Conservation (phyloP, 2,797 vertebrate species). For the Florisuga fusca region DNA sequence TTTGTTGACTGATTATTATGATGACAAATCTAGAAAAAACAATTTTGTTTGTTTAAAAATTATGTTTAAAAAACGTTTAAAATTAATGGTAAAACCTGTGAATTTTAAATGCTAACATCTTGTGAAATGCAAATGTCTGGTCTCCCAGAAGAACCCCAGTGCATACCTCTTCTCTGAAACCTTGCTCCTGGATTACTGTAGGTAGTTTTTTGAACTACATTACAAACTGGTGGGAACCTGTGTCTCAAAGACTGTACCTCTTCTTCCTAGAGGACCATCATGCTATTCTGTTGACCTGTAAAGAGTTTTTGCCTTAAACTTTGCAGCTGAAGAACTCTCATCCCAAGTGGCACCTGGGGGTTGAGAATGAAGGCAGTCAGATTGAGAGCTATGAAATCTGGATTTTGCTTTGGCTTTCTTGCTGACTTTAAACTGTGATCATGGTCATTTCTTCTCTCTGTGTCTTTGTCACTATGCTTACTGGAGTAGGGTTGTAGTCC, state of each 20-base stretch:
- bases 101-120: not conserved
- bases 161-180: not conserved
- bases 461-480: not conserved
- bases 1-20: not conserved
- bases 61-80: not conserved
- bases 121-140: not conserved
- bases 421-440: not conserved
- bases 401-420: not conserved
- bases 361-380: not conserved
- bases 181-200: not conserved
- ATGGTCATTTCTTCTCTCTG: not conserved
- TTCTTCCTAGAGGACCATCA: not conserved
- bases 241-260: not conserved
- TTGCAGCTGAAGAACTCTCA: not conserved
- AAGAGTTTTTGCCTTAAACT: not conserved
- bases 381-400: accelerated
- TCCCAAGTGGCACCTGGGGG: not conserved
- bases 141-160: not conserved
- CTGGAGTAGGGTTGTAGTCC: not conserved
- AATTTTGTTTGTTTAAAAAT: not conserved
- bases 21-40: not conserved
- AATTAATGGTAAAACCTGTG: not conserved
- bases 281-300: not conserved
- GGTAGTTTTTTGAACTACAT: not conserved
- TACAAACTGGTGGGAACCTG: not conserved